Conservation (phyloP, 2,113 vertebrate genomes). For the Actenoides lindsayi region DNA sequence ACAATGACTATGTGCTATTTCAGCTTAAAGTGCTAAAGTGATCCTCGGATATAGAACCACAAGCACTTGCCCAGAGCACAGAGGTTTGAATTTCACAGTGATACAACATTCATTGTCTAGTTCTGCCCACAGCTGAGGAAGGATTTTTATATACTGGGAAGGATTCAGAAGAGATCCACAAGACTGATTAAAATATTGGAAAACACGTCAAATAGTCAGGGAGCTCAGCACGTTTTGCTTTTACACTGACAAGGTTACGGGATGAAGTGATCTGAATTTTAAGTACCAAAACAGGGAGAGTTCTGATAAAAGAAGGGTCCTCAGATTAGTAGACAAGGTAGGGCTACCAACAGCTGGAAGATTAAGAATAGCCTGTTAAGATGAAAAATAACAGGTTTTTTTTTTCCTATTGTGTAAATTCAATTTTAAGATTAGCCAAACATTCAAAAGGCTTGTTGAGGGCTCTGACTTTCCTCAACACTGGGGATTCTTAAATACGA, state of each 20-base stretch:
- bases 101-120: neutral
- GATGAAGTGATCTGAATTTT: neutral
- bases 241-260: neutral
- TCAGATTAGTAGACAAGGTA: neutral
- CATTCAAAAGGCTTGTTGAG: neutral
- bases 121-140: neutral
- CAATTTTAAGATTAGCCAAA: neutral
- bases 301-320: neutral
- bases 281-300: neutral
- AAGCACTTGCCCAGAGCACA: neutral
- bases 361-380: neutral
- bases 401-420: neutral
- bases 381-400: neutral
- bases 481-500: neutral
- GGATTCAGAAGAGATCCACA: neutral
- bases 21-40: neutral
- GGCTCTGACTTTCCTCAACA: neutral
- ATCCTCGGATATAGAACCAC: neutral
- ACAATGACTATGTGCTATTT: neutral
- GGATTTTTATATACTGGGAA: neutral
- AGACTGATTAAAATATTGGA: neutral
- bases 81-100: neutral
- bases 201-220: neutral
- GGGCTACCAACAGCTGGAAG: neutral
- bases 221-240: neutral